These are phyloP conservation scores for Zosterops japonicus DNA, from an alignment of 2,113 vertebrate genomes.

Conservation along the genomic window DNA sequence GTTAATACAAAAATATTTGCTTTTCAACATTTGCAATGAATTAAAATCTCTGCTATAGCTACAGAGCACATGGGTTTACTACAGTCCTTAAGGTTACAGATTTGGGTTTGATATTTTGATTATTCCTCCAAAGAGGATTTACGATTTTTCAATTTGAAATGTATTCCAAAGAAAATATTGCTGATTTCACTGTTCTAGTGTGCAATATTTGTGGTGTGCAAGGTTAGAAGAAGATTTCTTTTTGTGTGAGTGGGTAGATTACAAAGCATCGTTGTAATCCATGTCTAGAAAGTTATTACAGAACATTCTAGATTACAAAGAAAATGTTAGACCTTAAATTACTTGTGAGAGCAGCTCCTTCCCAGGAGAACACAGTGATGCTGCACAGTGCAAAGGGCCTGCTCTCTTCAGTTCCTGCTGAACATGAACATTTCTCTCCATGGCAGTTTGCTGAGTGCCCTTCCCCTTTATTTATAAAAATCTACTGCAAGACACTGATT, in stretches of 20 bases:
- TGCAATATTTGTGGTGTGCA: not conserved
- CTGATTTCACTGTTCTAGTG: not conserved
- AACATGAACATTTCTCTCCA: not conserved
- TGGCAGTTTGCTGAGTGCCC: not conserved
- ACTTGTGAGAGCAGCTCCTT: not conserved
- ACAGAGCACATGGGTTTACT: not conserved
- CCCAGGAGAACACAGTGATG: not conserved
- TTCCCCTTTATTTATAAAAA: not conserved
- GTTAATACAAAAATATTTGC: not conserved
- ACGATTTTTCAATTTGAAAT: not conserved
- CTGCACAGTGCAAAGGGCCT: not conserved
- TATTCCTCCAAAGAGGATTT: not conserved
- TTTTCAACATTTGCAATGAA: not conserved
- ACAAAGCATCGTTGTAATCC: not conserved
- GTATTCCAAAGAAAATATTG: not conserved
- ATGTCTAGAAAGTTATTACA: not conserved
- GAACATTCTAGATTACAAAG: not conserved
- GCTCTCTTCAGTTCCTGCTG: not conserved
- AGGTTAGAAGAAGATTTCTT: not conserved
- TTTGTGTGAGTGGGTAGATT: not conserved
- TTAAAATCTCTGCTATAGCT: not conserved
- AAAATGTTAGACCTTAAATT: not conserved
- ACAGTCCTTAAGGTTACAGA: not conserved
- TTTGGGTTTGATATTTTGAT: not conserved
- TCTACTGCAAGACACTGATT: not conserved